Evolutionary conservation across 2,797 vertebrate genomes (phyloP).

Genomic region (Sebastes nivosus): DNA sequence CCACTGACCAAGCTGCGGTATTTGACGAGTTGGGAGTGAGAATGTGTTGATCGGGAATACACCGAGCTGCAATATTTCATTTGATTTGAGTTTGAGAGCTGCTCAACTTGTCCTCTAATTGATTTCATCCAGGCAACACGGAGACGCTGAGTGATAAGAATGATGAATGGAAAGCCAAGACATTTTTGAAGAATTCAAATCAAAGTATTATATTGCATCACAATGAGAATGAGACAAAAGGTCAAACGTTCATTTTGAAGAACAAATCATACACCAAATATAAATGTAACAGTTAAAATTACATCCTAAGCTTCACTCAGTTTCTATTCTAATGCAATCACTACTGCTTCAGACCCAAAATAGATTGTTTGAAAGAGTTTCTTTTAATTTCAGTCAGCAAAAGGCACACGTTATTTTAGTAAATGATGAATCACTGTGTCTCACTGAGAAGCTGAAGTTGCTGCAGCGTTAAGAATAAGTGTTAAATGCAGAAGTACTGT

Average conservation of each 20-base stretch:
- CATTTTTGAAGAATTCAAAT: not conserved
- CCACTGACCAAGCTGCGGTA: too few relatives aligned
- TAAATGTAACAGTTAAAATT: constrained; percentile 9
- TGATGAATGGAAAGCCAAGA: too few relatives aligned
- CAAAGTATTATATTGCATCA: not conserved
- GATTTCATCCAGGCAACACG: not conserved
- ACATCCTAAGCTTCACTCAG: not conserved
- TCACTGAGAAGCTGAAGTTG: not conserved
- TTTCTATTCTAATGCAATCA: not conserved
- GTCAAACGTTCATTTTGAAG: too few relatives aligned
- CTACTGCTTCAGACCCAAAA: not conserved
- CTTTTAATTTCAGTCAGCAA: not conserved
- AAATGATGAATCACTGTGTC: not conserved
- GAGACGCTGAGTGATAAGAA: too few relatives aligned
- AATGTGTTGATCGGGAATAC: not conserved
- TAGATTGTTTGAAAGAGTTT: not conserved
- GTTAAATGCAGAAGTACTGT: not conserved
- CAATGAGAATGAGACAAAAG: not conserved
- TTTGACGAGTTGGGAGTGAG: not conserved
- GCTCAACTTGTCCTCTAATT: not conserved
- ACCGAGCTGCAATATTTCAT: not conserved
- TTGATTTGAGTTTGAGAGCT: not conserved
- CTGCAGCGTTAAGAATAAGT: not conserved
- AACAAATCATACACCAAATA: not conserved
- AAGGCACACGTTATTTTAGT: not conserved